Evolutionary conservation across 2,797 vertebrate species (phyloP), one percentile per base, ranked within the genome.

Genomic region (Mionectes olivaceus): DNA sequence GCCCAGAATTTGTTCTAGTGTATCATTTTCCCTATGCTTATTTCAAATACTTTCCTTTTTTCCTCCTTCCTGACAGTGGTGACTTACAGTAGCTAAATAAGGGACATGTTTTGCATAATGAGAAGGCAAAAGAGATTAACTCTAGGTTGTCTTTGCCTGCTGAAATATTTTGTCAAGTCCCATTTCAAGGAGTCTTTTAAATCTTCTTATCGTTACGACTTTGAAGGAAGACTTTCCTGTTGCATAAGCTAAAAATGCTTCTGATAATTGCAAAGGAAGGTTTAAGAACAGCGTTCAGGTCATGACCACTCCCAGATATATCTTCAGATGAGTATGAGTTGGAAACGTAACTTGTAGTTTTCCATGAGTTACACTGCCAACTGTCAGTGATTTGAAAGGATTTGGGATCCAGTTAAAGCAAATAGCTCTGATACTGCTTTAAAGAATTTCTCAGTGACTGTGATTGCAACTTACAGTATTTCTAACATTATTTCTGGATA

Each of bases 151-250:
- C 73, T 87, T 63, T 89, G 61, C 50, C 79, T 93, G 37, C 57
- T 86, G 33, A 95, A 97, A 53, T 43, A 85, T 83, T 96, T 95
- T 95, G 35, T 95, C 59, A 82, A 73, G 44, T 83, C 46, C 44
- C 50, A 61, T 75, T 93, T 96, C 89, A 94, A 86, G 44, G 47
- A 74, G 30, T 61, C 39, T 85, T 83, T 57, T 10, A 79, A 91
- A 85, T 79, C 94, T 83, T 82, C 69, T 73, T 93, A 92, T 60
- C 1, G 0, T 47, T 82, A 59, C 9, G 79, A 69, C 89, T 93
- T 95, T 82, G 89, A 94, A 95, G 86, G 53, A 93, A 68, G 82
- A 79, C 24, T 83, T 95, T 67, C 56, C 69, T 87, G 35, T 94
- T 80, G 61, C 65, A 47, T 87, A 90, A 95, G 77, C 75, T 91